Evolutionary conservation across 2,888 invertebrate species (phyloP).

Genomic region (Apamea crenata): DNA sequence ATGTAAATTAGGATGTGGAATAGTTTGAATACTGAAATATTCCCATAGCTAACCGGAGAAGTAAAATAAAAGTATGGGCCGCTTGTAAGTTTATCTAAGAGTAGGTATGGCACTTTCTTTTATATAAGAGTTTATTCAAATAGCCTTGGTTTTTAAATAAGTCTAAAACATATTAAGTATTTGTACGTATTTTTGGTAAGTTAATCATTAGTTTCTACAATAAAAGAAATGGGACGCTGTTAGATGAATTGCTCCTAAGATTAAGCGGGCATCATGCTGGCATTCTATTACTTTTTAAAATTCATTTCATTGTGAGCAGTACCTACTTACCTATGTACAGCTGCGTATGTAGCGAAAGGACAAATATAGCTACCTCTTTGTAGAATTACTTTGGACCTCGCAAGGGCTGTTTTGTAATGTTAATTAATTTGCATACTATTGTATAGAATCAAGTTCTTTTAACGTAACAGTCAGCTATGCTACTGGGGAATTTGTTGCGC

Average conservation of each 20-base stretch:
- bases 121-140: background rate
- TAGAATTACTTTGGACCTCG: background rate
- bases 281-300: constrained; percentile 8
- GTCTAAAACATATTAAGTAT: background rate
- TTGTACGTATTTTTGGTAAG: background rate
- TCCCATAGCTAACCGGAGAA: background rate
- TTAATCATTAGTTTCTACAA: background rate
- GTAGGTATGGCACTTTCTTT: background rate
- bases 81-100: too few species aligned
- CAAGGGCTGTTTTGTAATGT: constrained; percentile 1
- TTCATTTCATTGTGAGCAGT: background rate
- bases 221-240: constrained; percentile 1
- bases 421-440: background rate
- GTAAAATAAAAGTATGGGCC: background rate
- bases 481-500: background rate
- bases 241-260: background rate
- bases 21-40: constrained; percentile 3
- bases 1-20: background rate
- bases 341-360: background rate
- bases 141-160: background rate
- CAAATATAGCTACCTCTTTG: background rate
- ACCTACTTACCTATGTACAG: background rate
- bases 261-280: too few species aligned
- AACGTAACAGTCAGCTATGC: background rate
- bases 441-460: background rate